A percentile compares a stretch with the other conserved stretches of the same genome.
phyloP scores from a whole-genome alignment of 2,888 invertebrate genomes.

The Automeris io region DNA sequence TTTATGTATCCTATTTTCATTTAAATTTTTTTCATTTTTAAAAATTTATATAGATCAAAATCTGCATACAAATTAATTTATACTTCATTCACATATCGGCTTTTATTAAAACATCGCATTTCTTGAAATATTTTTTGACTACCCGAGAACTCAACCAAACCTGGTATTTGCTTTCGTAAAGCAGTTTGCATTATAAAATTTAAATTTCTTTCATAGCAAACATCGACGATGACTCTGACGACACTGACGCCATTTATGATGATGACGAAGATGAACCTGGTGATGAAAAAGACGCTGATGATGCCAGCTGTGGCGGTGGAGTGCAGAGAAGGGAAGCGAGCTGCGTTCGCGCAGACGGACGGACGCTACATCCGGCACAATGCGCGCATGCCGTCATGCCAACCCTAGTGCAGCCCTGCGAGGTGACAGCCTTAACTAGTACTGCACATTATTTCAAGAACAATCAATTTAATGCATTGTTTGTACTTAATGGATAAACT shows the following conservation, averaged over 20 bases:
- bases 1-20: too few species aligned
- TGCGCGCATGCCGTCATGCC: slow-evolving; percentile 72
- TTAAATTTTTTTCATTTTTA: too few species aligned
- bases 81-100: too few species aligned
- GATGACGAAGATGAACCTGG: slow-evolving; percentile 29
- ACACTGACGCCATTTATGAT: slow-evolving; percentile 52
- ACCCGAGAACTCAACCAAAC: too few species aligned
- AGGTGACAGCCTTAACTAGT: slow-evolving; percentile 43
- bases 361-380: slow-evolving; percentile 60
- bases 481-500: too few species aligned
- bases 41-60: too few species aligned
- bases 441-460: too few species aligned
- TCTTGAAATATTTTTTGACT: too few species aligned
- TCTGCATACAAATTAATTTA: too few species aligned
- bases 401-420: slow-evolving; percentile 73
- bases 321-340: slow-evolving; percentile 75
- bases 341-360: slow-evolving; percentile 70
- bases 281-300: slow-evolving; percentile 26
- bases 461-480: too few species aligned
- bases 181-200: neutral
- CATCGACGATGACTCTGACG: slow-evolving; percentile 50
- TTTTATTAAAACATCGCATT: too few species aligned
- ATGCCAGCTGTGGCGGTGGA: slow-evolving; percentile 75
- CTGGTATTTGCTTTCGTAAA: too few species aligned
- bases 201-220: slow-evolving; percentile 18